These are phyloP conservation scores for Cryptocephalus moraei DNA, from an alignment of 2,888 invertebrate genomes.

Conservation along the genomic window DNA sequence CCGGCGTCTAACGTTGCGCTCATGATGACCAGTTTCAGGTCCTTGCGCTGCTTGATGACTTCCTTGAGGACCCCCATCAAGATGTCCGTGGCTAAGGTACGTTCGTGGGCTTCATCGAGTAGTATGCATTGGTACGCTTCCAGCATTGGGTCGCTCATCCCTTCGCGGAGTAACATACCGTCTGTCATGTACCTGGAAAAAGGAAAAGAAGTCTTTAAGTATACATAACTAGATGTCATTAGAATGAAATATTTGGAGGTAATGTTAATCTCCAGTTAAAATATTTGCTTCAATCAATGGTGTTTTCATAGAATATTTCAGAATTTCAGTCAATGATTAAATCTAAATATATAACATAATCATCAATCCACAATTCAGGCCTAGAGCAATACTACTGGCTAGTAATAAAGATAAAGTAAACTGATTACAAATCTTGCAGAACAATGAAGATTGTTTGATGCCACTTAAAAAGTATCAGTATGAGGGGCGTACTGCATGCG, in stretches of 20 bases:
- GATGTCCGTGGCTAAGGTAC: slow-evolving; percentile 96
- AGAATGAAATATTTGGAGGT: not conserved
- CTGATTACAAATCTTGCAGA: no score
- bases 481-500: no score
- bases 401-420: no score
- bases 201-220: not conserved
- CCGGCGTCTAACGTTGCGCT: slow-evolving; percentile 98
- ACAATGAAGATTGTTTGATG: no score
- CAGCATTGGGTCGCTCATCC: slow-evolving; percentile 98
- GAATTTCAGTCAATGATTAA: no score
- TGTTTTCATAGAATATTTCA: no score
- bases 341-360: no score
- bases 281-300: no score
- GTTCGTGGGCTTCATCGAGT: slow-evolving; percentile 97
- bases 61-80: slow-evolving; percentile 98
- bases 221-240: not conserved
- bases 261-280: no score
- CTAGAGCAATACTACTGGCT: no score
- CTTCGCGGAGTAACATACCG: slow-evolving; percentile 98
- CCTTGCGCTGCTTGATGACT: slow-evolving; percentile 83
- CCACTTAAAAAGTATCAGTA: no score
- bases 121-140: slow-evolving; percentile 93
- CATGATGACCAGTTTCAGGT: slow-evolving; percentile 97
- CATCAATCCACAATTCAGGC: no score
- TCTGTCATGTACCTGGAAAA: slow-evolving; percentile 86